Percentiles rank a stretch among this genome's conserved stretches.
Conservation (phyloP, 2,888 invertebrate genomes). For the Craniophora ligustri region DNA sequence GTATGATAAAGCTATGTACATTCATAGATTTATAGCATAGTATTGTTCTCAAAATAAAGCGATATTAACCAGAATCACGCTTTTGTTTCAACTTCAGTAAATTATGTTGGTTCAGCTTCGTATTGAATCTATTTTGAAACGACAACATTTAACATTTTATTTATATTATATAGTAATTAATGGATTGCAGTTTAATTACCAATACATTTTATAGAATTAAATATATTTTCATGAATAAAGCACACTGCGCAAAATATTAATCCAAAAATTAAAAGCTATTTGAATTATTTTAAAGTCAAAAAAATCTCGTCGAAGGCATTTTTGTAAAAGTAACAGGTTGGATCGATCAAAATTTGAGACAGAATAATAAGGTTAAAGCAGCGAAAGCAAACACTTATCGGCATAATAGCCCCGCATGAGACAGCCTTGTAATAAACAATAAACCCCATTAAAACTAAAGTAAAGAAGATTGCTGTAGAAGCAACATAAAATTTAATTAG, state of each 20-base stretch:
- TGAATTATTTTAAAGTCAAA: too few species aligned
- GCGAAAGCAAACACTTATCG: not conserved
- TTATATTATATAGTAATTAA: too few species aligned
- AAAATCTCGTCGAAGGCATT: too few species aligned
- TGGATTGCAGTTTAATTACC: too few species aligned
- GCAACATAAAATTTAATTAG: slow-evolving; percentile 52
- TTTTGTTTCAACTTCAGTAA: slow-evolving; percentile 29
- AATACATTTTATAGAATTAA: too few species aligned
- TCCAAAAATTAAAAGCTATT: too few species aligned
- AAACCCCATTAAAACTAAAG: slow-evolving; percentile 25
- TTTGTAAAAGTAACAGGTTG: too few species aligned
- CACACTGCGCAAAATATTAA: too few species aligned
- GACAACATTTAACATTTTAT: too few species aligned
- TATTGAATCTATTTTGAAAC: not conserved
- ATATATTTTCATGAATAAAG: too few species aligned
- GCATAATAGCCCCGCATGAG: slow-evolving; percentile 10
- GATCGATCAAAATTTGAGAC: too few species aligned
- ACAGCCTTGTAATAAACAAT: slow-evolving; percentile 26
- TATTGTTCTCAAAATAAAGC: slow-evolving; percentile 42
- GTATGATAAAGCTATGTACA: slow-evolving; percentile 41
- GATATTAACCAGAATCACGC: slow-evolving; percentile 18
- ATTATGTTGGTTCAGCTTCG: slow-evolving; percentile 15
- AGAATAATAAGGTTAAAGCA: not conserved
- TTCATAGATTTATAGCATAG: slow-evolving; percentile 42
- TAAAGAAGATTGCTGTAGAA: slow-evolving; percentile 31